phyloP scores from a whole-genome alignment of 2,888 invertebrate species.

The Sthenelais limicola region DNA sequence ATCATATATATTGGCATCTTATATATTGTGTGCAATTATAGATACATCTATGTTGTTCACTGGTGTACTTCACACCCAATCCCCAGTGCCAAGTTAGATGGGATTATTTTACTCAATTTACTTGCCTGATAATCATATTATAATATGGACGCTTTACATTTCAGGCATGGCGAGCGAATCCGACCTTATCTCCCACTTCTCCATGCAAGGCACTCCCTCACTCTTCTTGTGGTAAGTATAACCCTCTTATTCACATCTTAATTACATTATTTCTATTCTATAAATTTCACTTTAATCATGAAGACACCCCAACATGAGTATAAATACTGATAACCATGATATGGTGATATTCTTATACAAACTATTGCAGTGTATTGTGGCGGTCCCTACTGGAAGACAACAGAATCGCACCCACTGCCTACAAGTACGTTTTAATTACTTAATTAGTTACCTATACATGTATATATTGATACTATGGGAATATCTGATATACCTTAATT shows the following conservation, averaged over 20 bases:
- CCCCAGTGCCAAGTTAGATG: no score
- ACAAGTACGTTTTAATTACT: conserved; percentile 79
- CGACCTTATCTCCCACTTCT: conserved; percentile 95
- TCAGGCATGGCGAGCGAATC: conserved; percentile 94
- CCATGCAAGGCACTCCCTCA: conserved; percentile 91
- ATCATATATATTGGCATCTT: no score
- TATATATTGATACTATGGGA: neutral
- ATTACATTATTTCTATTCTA: no score
- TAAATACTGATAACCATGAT: neutral
- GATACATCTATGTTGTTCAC: no score
- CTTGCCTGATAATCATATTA: no score
- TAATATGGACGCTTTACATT: no score
- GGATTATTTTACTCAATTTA: no score
- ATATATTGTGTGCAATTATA: no score
- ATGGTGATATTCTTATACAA: no score
- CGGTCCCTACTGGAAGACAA: conserved; percentile 96
- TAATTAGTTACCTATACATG: neutral
- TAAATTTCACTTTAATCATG: neutral
- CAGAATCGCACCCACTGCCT: conserved; percentile 93
- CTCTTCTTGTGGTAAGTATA: conserved; percentile 83
- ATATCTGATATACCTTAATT: no score
- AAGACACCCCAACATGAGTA: neutral
- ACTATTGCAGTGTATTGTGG: conserved; percentile 86
- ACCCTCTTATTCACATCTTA: neutral
- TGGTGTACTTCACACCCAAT: no score